Percentiles rank a stretch among this genome's conserved stretches.
phyloP scores from a whole-genome alignment of 2,797 vertebrate species.

The Passerculus sandwichensis region DNA sequence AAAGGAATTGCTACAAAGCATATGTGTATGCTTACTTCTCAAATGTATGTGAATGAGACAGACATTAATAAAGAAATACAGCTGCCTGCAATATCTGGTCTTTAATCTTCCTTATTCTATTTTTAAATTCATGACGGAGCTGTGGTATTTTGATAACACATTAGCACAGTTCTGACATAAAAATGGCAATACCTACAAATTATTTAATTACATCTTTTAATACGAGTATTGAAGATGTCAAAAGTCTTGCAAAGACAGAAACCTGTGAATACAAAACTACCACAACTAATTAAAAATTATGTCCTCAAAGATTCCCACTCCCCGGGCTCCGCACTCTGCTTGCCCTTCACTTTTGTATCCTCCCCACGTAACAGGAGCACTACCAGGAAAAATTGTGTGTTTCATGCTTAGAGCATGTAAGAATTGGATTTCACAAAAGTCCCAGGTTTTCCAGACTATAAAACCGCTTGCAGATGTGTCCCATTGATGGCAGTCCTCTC shows the following conservation, averaged over 20 bases:
- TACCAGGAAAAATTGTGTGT: neutral
- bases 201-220: neutral
- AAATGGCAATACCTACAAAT: neutral
- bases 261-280: neutral
- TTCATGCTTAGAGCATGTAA: neutral
- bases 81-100: neutral
- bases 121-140: neutral
- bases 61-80: neutral
- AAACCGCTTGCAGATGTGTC: neutral
- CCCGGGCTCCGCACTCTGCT: neutral
- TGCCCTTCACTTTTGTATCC: neutral
- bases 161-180: neutral
- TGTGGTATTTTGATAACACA: neutral
- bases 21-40: neutral
- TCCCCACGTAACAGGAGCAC: fast-evolving
- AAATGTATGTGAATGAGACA: neutral
- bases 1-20: neutral
- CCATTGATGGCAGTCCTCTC: neutral
- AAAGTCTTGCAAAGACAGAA: neutral
- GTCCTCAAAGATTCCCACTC: neutral
- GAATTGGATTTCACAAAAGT: neutral
- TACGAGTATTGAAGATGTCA: neutral
- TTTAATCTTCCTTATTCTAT: neutral
- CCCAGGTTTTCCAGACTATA: neutral
- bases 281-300: neutral